Evolutionary conservation across 2,797 vertebrate species (phyloP).

Genomic region (Myotis planiceps): DNA sequence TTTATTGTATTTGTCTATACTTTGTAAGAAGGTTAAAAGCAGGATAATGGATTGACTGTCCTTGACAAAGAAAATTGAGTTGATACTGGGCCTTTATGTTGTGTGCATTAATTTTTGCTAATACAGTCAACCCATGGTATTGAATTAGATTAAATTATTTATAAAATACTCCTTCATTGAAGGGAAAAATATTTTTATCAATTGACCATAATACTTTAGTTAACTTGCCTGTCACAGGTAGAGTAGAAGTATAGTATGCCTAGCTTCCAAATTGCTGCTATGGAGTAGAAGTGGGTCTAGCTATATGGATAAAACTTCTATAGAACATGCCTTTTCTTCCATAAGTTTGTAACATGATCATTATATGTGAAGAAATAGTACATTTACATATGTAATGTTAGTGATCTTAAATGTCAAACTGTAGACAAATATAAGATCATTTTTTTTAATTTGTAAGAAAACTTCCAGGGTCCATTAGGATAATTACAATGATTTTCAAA

Average conservation of each 20-base stretch:
- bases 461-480: neutral
- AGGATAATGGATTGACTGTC: neutral
- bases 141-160: constrained; percentile 24
- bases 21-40: constrained; percentile 27
- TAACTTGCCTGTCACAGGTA: neutral
- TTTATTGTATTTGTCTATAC: constrained; percentile 20
- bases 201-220: neutral
- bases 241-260: neutral
- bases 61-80: constrained; percentile 32
- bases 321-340: neutral
- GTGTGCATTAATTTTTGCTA: constrained; percentile 18
- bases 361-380: neutral
- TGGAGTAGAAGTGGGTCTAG: neutral
- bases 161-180: neutral
- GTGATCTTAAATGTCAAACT: constrained; percentile 19
- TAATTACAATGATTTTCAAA: neutral
- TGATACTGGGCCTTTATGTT: neutral
- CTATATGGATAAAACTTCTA: neutral
- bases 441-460: constrained; percentile 27
- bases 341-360: neutral
- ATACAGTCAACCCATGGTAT: neutral
- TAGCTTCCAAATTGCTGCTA: neutral
- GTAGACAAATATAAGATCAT: neutral
- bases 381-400: neutral
- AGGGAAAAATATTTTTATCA: constrained; percentile 25